Percentiles rank a stretch among this genome's conserved stretches.
These are phyloP conservation scores for Lycia hirtaria DNA, from an alignment of 2,888 invertebrate species.

Conservation along the genomic window DNA sequence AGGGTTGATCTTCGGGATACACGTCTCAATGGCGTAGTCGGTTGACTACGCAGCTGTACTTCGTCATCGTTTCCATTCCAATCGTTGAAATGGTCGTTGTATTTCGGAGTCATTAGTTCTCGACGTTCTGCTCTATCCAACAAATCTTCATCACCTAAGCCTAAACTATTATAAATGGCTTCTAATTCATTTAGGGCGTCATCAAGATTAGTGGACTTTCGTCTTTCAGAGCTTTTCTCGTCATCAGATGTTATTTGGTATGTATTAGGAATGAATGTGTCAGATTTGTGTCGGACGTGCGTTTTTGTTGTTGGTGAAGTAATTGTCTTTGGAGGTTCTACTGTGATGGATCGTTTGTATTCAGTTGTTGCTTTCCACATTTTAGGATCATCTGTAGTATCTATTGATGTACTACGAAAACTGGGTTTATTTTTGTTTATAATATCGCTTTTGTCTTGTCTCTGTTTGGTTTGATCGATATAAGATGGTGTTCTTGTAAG, in stretches of 20 bases:
- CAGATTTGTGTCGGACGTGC: conserved; percentile 78
- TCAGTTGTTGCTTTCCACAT: conserved; percentile 82
- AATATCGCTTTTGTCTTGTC: conserved; percentile 57
- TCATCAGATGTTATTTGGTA: conserved; percentile 78
- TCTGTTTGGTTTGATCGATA: conserved; percentile 56
- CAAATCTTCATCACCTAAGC: conserved; percentile 93
- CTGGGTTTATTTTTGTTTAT: conserved; percentile 66
- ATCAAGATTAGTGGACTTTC: conserved; percentile 92
- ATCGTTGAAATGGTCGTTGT: conserved; percentile 77
- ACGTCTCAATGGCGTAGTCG: conserved; percentile 74
- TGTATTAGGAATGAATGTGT: conserved; percentile 67
- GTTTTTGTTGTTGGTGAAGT: conserved; percentile 72
- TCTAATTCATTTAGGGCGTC: conserved; percentile 95
- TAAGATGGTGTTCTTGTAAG: conserved; percentile 54
- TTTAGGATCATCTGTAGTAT: conserved; percentile 73
- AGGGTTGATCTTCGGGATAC: conserved; percentile 78
- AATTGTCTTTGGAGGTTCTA: conserved; percentile 65
- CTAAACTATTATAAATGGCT: conserved; percentile 95
- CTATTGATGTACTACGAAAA: conserved; percentile 60
- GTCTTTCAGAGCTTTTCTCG: conserved; percentile 78
- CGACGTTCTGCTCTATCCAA: conserved; percentile 92
- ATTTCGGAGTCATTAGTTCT: conserved; percentile 86
- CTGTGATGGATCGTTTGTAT: conserved; percentile 73
- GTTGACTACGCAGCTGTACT: conserved; percentile 76
- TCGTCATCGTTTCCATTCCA: conserved; percentile 83